phyloP scores from a whole-genome alignment of 2,888 invertebrate genomes.

The Thysanoteuthis rhombus region DNA sequence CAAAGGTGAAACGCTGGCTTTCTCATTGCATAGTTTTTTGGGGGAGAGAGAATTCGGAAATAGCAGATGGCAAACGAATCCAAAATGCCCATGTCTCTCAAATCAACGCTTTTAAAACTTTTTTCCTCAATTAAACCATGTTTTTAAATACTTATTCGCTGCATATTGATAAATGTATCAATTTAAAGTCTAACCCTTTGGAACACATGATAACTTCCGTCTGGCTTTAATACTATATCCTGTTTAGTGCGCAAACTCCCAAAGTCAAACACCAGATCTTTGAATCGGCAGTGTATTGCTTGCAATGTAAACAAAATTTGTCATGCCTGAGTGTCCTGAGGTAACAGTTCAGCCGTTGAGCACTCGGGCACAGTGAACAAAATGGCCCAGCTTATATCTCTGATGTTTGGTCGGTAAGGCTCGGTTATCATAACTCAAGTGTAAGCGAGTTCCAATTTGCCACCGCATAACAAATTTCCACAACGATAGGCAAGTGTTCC shows the following conservation, averaged over 20 bases:
- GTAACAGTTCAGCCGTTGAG: not conserved
- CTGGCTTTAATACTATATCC: not conserved
- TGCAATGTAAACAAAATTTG: not conserved
- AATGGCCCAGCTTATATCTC: too few relatives aligned
- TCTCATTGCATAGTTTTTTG: not conserved
- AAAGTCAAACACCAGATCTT: not conserved
- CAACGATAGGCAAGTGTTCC: too few relatives aligned
- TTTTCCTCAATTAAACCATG: not conserved
- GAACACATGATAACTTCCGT: not conserved
- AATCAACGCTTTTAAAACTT: not conserved
- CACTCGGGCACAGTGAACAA: not conserved
- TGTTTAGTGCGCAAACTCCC: not conserved
- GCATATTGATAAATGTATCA: not conserved
- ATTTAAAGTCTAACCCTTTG: not conserved
- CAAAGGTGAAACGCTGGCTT: not conserved
- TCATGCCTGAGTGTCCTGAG: not conserved
- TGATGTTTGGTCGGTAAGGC: too few relatives aligned
- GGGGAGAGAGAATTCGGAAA: not conserved
- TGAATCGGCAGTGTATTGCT: not conserved
- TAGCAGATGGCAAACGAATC: not conserved
- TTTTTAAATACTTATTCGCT: not conserved
- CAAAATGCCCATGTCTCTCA: not conserved
- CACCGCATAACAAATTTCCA: too few relatives aligned
- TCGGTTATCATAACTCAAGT: too few relatives aligned
- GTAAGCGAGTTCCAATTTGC: too few relatives aligned